Conservation (phyloP, 2,113 vertebrate genomes). For the Silurus glanis region DNA sequence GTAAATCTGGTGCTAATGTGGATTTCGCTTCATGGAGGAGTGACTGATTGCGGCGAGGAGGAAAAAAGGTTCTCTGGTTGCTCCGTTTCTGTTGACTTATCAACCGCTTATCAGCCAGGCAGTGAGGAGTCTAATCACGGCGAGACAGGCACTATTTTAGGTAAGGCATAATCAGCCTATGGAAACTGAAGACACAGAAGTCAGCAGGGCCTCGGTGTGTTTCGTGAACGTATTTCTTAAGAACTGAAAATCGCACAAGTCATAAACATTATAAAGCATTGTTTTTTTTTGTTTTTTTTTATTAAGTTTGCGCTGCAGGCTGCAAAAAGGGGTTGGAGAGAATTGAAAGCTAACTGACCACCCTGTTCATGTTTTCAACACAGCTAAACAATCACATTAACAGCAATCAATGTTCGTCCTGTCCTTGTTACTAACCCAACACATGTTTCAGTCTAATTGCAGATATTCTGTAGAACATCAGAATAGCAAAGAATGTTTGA, state of each 20-base stretch:
- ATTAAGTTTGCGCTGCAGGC: not conserved
- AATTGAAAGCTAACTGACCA: not conserved
- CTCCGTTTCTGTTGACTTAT: slow-evolving; percentile 30
- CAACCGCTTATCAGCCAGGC: slow-evolving; percentile 7
- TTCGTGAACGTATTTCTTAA: not conserved
- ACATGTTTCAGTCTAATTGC: not conserved
- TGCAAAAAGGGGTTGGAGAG: not conserved
- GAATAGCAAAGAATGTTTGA: not conserved
- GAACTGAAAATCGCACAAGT: slow-evolving; percentile 7
- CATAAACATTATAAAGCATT: slow-evolving; percentile 48
- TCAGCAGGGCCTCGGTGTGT: not conserved
- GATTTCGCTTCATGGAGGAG: slow-evolving; percentile 37
- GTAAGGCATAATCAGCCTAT: not conserved
- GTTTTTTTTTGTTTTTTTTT: slow-evolving; percentile 26
- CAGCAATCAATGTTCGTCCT: not conserved
- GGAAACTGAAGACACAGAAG: not conserved
- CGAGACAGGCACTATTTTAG: not conserved
- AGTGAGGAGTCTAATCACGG: not conserved
- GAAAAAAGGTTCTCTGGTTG: slow-evolving; percentile 22
- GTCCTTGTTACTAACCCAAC: not conserved
- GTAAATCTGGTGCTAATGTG: slow-evolving; percentile 55
- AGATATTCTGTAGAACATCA: not conserved
- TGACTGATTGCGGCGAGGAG: slow-evolving; percentile 35
- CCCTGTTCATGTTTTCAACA: not conserved
- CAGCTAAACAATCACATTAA: not conserved